Evolutionary conservation across 2,888 invertebrate species (phyloP), one percentile per base, ranked within the genome.

Genomic region (Listrodromus nycthemerus): DNA sequence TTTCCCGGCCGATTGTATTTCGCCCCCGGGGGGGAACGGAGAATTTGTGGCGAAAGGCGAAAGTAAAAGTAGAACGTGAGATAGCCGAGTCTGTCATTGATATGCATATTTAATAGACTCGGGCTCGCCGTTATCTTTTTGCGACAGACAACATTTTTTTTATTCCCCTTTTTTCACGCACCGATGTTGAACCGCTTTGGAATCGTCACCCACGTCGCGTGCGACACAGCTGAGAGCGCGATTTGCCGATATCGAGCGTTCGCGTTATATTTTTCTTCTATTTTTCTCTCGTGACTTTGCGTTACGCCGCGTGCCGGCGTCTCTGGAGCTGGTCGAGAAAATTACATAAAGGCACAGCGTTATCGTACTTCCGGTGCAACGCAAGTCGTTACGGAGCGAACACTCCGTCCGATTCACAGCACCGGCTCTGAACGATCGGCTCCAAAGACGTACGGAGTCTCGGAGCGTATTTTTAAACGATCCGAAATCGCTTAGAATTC

Each of bases 51-150:
- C 50, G 6, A 24, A 8, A 19, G 27, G 69, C 63, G 69, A 80
- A 80, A 80, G 75, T 75, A 75, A 80, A 80, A 80, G 75, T 80
- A 52, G 74, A 63, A 48, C 80, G 75, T 75, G 80, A 50, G 75
- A 75, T 69, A 69, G 63, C 5, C 19, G 13, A 45, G 30, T 61
- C 58, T 33, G 41, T 3, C 10, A 16, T 33, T 61, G 55, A 78
- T 70, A 63, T 78, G 27, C 58, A 61, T 70, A 69, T 61, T 58
- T 41, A 55, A 13, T 55, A 55, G 55, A 13, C 21, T 13, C 55
- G 55, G 24, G 4, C 21, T 61, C 13, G 4, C 70, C 5, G 37
- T 71, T 71, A 71, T 71, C 37, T 71, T 37, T 41, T 58, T 24
- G 71, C 3, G 61, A 61, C 13, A 30, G 8, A 7, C 61, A 61